Percentiles rank a stretch among this genome's conserved stretches.
These are phyloP conservation scores for Drosophila pachea DNA, from an alignment of 1,140 invertebrate genomes.

Conservation along the genomic window DNA sequence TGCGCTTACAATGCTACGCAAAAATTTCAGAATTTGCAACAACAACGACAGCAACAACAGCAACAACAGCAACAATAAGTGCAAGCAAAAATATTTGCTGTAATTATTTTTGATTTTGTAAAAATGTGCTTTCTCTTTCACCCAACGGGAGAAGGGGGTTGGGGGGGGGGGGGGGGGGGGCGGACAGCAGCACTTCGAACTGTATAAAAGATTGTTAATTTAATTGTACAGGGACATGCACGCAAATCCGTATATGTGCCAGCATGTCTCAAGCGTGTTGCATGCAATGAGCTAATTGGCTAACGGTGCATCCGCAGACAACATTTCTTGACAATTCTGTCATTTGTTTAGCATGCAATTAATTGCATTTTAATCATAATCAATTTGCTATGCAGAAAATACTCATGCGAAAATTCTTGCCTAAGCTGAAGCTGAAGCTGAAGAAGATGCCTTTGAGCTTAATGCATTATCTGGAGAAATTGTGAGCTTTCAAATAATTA, in stretches of 20 bases:
- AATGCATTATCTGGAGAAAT: background rate
- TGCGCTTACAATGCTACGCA: constrained; percentile 59
- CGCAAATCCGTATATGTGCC: constrained; percentile 21
- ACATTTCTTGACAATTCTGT: constrained; percentile 7
- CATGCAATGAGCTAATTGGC: constrained; percentile 51
- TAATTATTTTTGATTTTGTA: constrained; percentile 66
- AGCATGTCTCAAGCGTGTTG: constrained; percentile 10
- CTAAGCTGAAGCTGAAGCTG: background rate
- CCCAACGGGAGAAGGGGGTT: too few relatives aligned
- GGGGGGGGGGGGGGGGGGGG: too few relatives aligned
- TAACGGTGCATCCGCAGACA: constrained; percentile 26
- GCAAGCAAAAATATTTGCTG: constrained; percentile 56
- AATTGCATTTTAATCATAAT: constrained; percentile 17
- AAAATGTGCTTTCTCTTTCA: constrained; percentile 3
- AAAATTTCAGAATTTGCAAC: constrained; percentile 58
- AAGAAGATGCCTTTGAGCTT: background rate
- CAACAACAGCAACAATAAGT: constrained; percentile 9
- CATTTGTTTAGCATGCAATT: constrained; percentile 31
- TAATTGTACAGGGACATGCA: constrained; percentile 47
- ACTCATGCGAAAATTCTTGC: background rate
- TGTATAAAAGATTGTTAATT: constrained; percentile 62
- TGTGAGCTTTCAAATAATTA: too few relatives aligned
- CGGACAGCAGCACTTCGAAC: constrained; percentile 23
- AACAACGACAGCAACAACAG: constrained; percentile 9
- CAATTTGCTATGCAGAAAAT: background rate